Percentiles rank a stretch among this genome's conserved stretches.
Conservation (phyloP, 2,797 vertebrate species). For the Sciaenops ocellatus region DNA sequence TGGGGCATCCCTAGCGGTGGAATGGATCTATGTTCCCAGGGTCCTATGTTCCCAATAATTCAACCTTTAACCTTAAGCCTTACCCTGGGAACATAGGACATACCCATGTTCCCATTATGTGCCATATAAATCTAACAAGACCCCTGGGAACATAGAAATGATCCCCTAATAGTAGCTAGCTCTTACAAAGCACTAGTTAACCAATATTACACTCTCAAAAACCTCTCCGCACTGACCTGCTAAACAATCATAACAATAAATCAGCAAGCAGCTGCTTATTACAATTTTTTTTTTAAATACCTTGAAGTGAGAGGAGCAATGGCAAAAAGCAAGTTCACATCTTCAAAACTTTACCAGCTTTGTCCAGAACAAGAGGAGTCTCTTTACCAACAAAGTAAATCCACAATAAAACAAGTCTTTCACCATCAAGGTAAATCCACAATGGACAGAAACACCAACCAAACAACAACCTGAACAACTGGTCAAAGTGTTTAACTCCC, state of each 20-base stretch:
- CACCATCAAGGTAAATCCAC: neutral
- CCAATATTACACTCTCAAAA: neutral
- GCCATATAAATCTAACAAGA: no score
- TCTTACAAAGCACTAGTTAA: neutral
- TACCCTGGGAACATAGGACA: no score
- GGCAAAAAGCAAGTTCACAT: neutral
- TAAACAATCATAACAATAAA: neutral
- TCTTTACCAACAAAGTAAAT: neutral
- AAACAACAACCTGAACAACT: neutral
- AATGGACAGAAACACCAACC: neutral
- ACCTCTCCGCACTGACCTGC: neutral
- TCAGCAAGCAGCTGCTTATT: neutral
- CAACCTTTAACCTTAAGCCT: no score
- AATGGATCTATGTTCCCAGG: no score
- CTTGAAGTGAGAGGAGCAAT: neutral
- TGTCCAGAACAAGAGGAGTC: neutral
- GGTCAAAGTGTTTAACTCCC: neutral
- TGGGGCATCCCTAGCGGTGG: no score
- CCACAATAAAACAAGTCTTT: neutral
- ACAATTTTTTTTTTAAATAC: no score
- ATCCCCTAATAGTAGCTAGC: no score
- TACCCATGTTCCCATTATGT: no score
- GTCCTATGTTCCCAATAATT: no score
- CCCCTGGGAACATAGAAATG: no score
- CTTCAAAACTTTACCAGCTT: neutral